Evolutionary conservation across 2,113 vertebrate species (phyloP), one percentile per base, ranked within the genome.

Genomic region (Perccottus glenii): DNA sequence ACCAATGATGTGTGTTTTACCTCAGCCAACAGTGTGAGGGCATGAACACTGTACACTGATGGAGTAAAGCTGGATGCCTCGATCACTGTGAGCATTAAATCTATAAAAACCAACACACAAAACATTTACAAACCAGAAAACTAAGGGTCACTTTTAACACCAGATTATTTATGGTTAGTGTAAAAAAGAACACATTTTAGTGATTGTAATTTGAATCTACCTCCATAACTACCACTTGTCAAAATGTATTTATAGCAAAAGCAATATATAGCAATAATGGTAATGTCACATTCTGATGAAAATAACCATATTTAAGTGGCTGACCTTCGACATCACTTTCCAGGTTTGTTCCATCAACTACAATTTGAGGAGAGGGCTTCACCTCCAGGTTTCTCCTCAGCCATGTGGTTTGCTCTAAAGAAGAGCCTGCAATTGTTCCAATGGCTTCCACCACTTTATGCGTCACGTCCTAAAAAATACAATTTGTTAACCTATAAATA

Each of bases 361-460:
- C 89, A 36, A 99, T 98, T 91, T 98, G 98, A 57, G 97, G 97
- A 42, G 97, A 98, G 47, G 96, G 92, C 64, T 98, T 99, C 75
- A 99, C 98, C 85, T 99, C 98, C 64, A 99, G 90, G 86, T 99
- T 99, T 74, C 97, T 93, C 76, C 98, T 93, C 52, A 99, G 87
- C 98, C 98, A 99, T 0, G 97, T 99, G 46, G 98, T 99, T 84
- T 98, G 98, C 60, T 99, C 98, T 90, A 99, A 89, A 80, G 97
- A 99, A 44, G 98, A 99, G 27, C 98, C 97, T 57, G 98, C 98
- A 44, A 99, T 94, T 1, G 92, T 97, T 27, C 95, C 96, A 14
- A 99, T 95, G 63, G 98, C 96, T 89, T 99, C 98, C 65, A 99
- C 98, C 58, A 98, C 93, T 90, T 98, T 99, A 87, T 99, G 96